Percentiles rank a stretch among this genome's conserved stretches.
phyloP scores from a whole-genome alignment of 2,797 vertebrate species.

The Gallirallus australis region DNA sequence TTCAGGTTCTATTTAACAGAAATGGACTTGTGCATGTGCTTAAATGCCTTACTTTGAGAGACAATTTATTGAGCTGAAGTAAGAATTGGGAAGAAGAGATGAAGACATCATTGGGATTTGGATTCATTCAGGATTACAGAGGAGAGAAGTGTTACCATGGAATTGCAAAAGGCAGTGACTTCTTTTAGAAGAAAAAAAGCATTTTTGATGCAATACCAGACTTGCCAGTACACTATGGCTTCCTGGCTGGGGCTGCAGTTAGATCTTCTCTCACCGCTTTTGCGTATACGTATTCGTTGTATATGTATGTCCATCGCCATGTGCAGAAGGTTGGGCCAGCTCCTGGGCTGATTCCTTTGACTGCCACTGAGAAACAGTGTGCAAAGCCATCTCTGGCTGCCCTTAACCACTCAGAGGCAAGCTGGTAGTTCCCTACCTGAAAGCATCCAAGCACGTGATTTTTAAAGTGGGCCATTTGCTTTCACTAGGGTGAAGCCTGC shows the following conservation, averaged over 20 bases:
- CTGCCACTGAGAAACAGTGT: neutral
- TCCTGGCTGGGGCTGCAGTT: neutral
- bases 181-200: neutral
- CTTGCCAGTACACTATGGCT: neutral
- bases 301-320: neutral
- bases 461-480: neutral
- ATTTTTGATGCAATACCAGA: neutral
- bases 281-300: neutral
- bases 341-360: neutral
- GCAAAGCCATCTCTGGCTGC: neutral
- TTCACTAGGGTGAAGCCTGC: neutral
- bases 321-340: neutral
- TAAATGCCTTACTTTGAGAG: neutral
- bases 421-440: neutral
- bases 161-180: neutral
- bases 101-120: neutral
- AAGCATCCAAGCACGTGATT: neutral
- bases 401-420: neutral
- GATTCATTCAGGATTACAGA: neutral
- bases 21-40: neutral
- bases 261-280: neutral
- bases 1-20: conserved; percentile 33
- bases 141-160: neutral
- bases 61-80: neutral
- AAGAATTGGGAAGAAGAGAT: neutral